Evolutionary conservation across 2,797 vertebrate genomes (phyloP), one percentile per base, ranked within the genome.

Genomic region (Periparus ater): DNA sequence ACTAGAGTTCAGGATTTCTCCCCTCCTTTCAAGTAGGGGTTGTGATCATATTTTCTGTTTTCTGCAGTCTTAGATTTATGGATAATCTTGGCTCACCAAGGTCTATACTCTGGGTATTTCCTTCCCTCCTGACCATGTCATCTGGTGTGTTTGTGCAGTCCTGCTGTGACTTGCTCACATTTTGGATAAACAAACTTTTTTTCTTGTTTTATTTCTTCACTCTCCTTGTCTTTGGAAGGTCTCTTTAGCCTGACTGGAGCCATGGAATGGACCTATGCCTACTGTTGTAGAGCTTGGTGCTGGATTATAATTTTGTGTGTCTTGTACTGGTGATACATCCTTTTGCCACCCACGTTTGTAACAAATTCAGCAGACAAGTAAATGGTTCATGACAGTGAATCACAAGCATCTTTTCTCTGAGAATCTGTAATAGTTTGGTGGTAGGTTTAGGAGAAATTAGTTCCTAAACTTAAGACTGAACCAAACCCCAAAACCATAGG

Each of bases 61-160:
- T 93, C 50, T 2, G 10, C 30, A 34, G 44, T 60, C 38, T 70
- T 87, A 88, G 74, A 89, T 85, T 82, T 90, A 95, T 42, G 65
- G 74, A 93, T 95, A 82, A 93, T 93, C 74, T 94, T 87, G 80
- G 90, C 68, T 95, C 68, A 62, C 83, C 80, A 71, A 90, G 26
- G 57, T 85, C 88, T 87, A 3, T 88, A 29, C 0, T 3, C 54
- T 66, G 71, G 34, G 26, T 87, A 80, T 95, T 96, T 95, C 83
- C 72, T 94, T 94, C 83, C 89, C 94, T 68, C 80, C 89, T 87
- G 91, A 68, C 88, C 1, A 0, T 89, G 60, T 96, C 88, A 91
- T 87, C 88, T 94, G 83, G 60, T 65, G 85, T 95, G 88, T 97
- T 97, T 96, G 88, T 74, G 80, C 90, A 95, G 85, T 44, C 95